phyloP scores from a whole-genome alignment of 2,888 invertebrate species.

The Drosophila testacea region DNA sequence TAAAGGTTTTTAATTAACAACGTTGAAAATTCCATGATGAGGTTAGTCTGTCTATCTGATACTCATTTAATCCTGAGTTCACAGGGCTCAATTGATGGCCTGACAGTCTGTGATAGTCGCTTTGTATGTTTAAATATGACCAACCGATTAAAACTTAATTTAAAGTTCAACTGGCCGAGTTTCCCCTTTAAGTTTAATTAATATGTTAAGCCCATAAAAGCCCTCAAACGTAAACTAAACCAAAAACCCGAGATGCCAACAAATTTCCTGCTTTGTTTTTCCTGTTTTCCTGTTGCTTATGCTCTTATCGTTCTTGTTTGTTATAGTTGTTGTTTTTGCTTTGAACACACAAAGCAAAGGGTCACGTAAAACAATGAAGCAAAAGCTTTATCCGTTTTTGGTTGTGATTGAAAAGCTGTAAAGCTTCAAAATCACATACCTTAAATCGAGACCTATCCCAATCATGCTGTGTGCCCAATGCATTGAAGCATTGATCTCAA shows the following conservation, averaged over 20 bases:
- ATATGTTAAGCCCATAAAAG: slow-evolving; percentile 73
- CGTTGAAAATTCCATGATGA: slow-evolving; percentile 21
- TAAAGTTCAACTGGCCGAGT: slow-evolving; percentile 66
- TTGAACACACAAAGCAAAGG: slow-evolving; percentile 27
- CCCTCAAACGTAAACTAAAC: slow-evolving; percentile 60
- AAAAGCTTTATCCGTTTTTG: slow-evolving; percentile 28
- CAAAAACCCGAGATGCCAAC: slow-evolving; percentile 35
- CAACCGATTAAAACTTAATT: slow-evolving; percentile 79
- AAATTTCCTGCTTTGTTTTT: slow-evolving; percentile 17
- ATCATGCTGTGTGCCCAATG: slow-evolving; percentile 25
- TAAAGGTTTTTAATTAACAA: slow-evolving; percentile 55
- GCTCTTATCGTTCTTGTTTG: slow-evolving; percentile 27
- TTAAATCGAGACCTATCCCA: slow-evolving; percentile 9
- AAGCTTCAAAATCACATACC: slow-evolving; percentile 35
- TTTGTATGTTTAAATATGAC: slow-evolving; percentile 66
- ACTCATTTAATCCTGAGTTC: slow-evolving; percentile 40
- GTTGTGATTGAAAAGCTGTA: slow-evolving; percentile 29
- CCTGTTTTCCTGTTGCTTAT: slow-evolving; percentile 11
- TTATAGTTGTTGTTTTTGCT: slow-evolving; percentile 22
- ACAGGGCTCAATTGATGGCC: neutral
- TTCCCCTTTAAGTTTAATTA: slow-evolving; percentile 71
- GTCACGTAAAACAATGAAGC: slow-evolving; percentile 31
- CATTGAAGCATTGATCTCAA: slow-evolving; percentile 1
- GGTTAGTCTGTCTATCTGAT: slow-evolving; percentile 19
- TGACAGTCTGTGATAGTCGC: slow-evolving; percentile 8